Evolutionary conservation across 1,140 invertebrate genomes (phyloP).

Genomic region (Elymnias hypermnestra): DNA sequence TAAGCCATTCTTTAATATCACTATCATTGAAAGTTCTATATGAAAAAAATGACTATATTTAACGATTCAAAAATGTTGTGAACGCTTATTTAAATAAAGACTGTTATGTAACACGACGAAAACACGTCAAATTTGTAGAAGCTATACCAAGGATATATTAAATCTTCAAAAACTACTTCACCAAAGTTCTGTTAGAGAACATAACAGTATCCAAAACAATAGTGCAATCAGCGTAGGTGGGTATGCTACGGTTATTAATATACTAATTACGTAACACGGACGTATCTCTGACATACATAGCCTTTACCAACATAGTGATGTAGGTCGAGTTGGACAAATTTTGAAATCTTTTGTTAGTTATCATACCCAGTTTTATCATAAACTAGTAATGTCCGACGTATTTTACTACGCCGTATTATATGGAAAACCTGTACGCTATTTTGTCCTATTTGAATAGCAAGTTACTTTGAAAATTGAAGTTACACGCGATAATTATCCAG

Average conservation of each 20-base stretch:
- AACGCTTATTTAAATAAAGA: no score
- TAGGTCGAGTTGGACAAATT: neutral
- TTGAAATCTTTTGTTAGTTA: neutral
- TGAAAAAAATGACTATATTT: no score
- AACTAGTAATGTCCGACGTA: neutral
- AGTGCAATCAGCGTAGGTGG: slow-evolving; percentile 10
- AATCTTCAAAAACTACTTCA: no score
- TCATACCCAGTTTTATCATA: neutral
- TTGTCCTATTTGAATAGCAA: neutral
- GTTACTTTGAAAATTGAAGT: neutral
- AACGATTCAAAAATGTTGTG: no score
- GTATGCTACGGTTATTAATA: slow-evolving; percentile 11
- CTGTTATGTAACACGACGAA: no score
- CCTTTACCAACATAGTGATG: slow-evolving; percentile 16
- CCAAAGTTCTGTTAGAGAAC: no score
- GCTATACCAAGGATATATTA: no score
- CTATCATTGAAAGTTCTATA: no score
- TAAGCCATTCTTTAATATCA: no score
- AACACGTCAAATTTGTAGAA: no score
- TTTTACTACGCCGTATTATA: no score
- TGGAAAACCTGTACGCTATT: no score
- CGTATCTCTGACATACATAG: slow-evolving; percentile 22
- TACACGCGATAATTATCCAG: neutral
- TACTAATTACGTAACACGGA: slow-evolving; percentile 11
- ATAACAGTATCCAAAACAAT: slow-evolving; percentile 3